Evolutionary conservation across 2,888 invertebrate species (phyloP).

Genomic region (Glyphotaelius pellucidus): DNA sequence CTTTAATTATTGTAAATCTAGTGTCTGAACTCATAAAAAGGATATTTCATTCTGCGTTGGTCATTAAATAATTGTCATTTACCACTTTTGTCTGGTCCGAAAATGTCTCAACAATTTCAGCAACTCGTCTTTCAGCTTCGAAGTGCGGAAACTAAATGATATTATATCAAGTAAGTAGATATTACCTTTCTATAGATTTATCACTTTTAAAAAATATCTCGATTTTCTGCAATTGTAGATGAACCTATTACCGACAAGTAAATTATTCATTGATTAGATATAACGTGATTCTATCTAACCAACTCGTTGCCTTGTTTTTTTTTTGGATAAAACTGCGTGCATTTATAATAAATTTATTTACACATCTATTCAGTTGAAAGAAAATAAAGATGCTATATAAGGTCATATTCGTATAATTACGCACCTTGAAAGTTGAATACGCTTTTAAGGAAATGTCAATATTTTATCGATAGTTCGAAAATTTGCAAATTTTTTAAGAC

Average conservation of each 20-base stretch:
- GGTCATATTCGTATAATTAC: neutral
- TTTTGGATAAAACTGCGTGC: neutral
- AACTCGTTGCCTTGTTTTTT: neutral
- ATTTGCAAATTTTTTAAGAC: neutral
- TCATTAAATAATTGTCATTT: neutral
- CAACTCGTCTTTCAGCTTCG: neutral
- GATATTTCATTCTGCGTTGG: neutral
- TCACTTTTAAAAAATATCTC: neutral
- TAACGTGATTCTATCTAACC: neutral
- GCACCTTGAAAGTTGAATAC: neutral
- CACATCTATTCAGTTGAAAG: too few species aligned
- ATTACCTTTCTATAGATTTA: neutral
- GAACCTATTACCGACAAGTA: neutral
- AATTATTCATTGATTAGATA: neutral
- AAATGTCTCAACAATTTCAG: neutral
- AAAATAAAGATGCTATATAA: too few species aligned
- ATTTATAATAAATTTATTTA: neutral
- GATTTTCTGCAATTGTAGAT: too few species aligned
- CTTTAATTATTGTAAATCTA: neutral
- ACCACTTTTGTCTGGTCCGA: neutral
- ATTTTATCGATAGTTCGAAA: too few species aligned
- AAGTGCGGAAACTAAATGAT: neutral
- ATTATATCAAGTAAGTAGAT: neutral
- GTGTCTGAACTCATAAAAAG: neutral
- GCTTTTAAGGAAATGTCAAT: too few species aligned